Evolutionary conservation across 2,797 vertebrate species (phyloP).

Genomic region (Urocyon cinereoargenteus): DNA sequence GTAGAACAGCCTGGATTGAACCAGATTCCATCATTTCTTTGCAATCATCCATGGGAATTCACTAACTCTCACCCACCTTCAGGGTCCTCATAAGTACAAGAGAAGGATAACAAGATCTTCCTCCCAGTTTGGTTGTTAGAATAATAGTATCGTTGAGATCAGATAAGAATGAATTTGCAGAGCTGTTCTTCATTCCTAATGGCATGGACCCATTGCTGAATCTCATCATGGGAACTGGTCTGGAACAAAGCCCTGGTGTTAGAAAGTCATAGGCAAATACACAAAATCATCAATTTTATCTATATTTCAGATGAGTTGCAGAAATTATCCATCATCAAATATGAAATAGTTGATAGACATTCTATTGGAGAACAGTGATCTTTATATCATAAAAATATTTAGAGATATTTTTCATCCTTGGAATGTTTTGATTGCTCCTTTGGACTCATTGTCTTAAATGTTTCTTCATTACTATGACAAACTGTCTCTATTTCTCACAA

Average conservation of each 20-base stretch:
- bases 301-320: background rate
- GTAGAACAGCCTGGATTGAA: background rate
- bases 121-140: background rate
- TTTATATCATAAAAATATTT: background rate
- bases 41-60: background rate
- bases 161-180: background rate
- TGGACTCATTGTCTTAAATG: background rate
- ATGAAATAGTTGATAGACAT: background rate
- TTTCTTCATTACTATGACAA: background rate
- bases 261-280: background rate
- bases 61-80: background rate
- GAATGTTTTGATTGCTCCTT: background rate
- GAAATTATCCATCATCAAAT: background rate
- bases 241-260: background rate
- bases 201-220: no score
- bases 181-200: background rate
- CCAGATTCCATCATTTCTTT: background rate
- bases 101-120: background rate
- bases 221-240: background rate
- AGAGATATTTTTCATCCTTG: background rate
- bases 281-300: background rate
- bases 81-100: background rate
- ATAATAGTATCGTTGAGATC: background rate
- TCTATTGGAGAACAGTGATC: background rate
- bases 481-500: background rate